Evolutionary conservation across 2,113 vertebrate species (phyloP), one percentile per base, ranked within the genome.

Genomic region (Cottus gobio): DNA sequence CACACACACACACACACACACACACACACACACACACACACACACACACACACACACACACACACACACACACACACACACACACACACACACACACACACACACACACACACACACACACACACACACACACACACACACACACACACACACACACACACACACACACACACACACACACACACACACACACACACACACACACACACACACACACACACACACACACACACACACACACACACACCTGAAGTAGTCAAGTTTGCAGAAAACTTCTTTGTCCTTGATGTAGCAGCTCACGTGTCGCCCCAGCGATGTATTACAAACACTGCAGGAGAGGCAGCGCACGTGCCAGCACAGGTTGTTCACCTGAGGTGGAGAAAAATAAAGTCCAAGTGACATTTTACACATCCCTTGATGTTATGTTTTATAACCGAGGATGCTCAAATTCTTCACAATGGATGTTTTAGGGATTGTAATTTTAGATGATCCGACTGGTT

Each of bases 231-330:
- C n/a, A n/a, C n/a, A n/a, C n/a, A n/a, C n/a, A n/a, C n/a, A n/a
- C n/a, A n/a, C n/a, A n/a, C n/a, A 99, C 98, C 98, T 97, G 94
- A 99, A 99, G 92, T 99, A 99, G 93, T 99, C 98, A 0, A 99
- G 96, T 93, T 99, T 99, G 94, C 98, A 99, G 93, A 97, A 99
- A 76, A 99, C 96, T 78, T 99, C 97, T 90, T 96, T 97, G 50
- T 99, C 98, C 94, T 98, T 99, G 85, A 99, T 97, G 68, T 97
- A 99, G 89, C 98, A 99, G 94, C 97, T 99, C 26, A 97, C 97
- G 7, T 99, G 98, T 37, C 97, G 96, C 72, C 98, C 97, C 28
- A 99, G 92, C 20, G 97, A 97, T 0, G 96, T 97, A 60, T 96
- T 96, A 90, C 98, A 99, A 36, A 99, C 97, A 2, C 97, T 98